Evolutionary conservation across 2,888 invertebrate genomes (phyloP).

Genomic region (Molorchus minor): DNA sequence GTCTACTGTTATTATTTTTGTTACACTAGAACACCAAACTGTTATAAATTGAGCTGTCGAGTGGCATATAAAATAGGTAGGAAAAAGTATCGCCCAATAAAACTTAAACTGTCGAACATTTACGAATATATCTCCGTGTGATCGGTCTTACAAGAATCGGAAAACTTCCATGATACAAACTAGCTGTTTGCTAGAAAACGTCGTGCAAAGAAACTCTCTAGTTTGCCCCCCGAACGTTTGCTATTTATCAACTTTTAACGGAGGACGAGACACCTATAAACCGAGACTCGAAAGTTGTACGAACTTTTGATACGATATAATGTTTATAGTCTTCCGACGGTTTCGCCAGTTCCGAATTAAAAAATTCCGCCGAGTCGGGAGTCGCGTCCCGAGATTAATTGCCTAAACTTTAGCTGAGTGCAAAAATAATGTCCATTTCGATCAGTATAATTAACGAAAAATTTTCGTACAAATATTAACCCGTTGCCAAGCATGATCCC

Average conservation of each 20-base stretch:
- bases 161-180: neutral
- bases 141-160: neutral
- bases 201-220: neutral
- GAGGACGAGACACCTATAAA: slow-evolving; percentile 1
- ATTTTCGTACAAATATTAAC: too few species aligned
- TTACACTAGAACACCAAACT: too few species aligned
- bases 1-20: too few species aligned
- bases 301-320: slow-evolving; percentile 13
- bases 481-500: too few species aligned
- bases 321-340: slow-evolving; percentile 1
- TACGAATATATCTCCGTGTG: neutral
- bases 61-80: too few species aligned
- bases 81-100: too few species aligned
- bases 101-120: too few species aligned
- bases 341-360: slow-evolving; percentile 16
- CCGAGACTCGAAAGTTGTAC: neutral
- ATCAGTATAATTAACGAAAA: neutral
- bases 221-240: neutral
- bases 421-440: neutral
- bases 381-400: neutral
- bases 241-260: slow-evolving; percentile 6
- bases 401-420: neutral
- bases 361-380: slow-evolving; percentile 6
- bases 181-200: neutral
- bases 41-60: too few species aligned